Evolutionary conservation across 1,140 invertebrate genomes (phyloP), one percentile per base, ranked within the genome.

Genomic region (Drosophila sp.): DNA sequence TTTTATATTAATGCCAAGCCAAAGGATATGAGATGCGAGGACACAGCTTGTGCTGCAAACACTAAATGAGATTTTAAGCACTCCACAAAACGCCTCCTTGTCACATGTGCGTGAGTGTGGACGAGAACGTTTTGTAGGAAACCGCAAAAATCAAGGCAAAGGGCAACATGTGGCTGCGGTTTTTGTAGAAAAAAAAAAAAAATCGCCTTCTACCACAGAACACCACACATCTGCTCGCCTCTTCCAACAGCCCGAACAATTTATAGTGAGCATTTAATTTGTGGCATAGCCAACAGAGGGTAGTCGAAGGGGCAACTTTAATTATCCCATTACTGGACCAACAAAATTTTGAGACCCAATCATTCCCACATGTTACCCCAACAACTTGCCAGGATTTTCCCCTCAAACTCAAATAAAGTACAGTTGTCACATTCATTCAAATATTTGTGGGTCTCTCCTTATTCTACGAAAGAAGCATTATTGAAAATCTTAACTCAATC

Each of bases 41-140:
- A 56, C 71, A 50, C 70, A 82, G 74, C 75, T 82, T 61, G 64
- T 66, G 41, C 66, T 62, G 33, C 78, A 30, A 17, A 27, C 35
- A 63, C 80, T 66, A 83, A 83, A 83, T 83, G 80, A 83, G 80
- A 71, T 83, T 83, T 83, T 83, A 83, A 83, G 80, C 80, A 77
- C 72, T 76, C 57, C n/a, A 33, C 57, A 35, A 47, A 56, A 56
- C 58, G 27, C 62, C 30, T 47, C 60, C 58, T 50, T 50, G 44
- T 50, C 44, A 63, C 62, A 50, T 38, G 30, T 58, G 54, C 30
- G 66, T 44, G 70, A 40, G 56, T 54, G 35, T 54, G 50, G 44
- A 50, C 44, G 44, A 50, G 44, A 17, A 17, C n/a, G 44, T 50
- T 54, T 57, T 74, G 75, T 32, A 30, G 58, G 50, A 70, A 71